Evolutionary conservation across 2,113 vertebrate genomes (phyloP).

Genomic region (Crotalus helleri): DNA sequence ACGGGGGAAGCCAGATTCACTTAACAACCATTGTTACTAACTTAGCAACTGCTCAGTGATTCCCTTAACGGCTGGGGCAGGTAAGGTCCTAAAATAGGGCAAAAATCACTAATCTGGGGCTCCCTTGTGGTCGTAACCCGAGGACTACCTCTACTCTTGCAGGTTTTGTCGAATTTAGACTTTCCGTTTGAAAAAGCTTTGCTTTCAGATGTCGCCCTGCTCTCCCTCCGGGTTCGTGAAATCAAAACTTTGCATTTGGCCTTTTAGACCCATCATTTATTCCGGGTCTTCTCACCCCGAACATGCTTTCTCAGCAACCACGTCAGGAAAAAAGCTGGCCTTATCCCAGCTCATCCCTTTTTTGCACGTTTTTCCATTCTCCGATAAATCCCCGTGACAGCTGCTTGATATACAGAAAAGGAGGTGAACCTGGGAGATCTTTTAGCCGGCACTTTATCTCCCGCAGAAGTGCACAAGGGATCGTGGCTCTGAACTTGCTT

Average conservation of each 20-base stretch:
- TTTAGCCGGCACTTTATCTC: constrained; percentile 13
- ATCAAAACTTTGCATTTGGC: neutral
- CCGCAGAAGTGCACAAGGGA: neutral
- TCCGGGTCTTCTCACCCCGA: neutral
- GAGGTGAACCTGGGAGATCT: neutral
- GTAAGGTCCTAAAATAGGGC: too few species aligned
- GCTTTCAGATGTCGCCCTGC: neutral
- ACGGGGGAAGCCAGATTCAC: too few species aligned
- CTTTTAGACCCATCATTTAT: neutral
- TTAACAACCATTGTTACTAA: too few species aligned
- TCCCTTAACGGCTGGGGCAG: too few species aligned
- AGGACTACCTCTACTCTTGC: neutral
- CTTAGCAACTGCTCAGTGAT: too few species aligned
- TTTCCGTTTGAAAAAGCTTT: neutral
- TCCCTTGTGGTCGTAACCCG: too few species aligned
- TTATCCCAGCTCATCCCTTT: neutral
- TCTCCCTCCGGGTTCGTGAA: neutral
- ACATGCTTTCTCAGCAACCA: neutral
- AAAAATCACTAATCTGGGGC: too few species aligned
- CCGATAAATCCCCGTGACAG: neutral
- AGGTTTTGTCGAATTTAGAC: neutral
- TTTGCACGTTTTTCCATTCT: rapidly evolving
- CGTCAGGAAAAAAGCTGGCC: neutral
- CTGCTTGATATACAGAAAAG: neutral
- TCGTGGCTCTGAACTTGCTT: too few species aligned